Conservation (phyloP, 2,113 vertebrate genomes). For the Ptychochromis oligacanthus region DNA sequence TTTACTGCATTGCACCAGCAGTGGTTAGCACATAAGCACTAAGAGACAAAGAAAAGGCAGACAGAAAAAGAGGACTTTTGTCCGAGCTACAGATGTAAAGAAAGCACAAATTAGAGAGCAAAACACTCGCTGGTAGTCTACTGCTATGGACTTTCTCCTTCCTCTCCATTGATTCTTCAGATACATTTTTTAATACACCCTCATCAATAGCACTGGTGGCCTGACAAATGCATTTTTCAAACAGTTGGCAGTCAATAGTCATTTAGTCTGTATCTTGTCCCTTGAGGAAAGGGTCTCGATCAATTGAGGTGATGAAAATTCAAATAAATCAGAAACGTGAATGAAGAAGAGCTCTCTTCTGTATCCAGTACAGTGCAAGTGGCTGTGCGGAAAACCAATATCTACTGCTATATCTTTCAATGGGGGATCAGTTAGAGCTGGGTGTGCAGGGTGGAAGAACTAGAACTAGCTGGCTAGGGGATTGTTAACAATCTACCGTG, state of each 20-base stretch:
- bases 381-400: constrained; percentile 58
- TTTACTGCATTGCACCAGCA: constrained; percentile 82
- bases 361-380: constrained; percentile 41
- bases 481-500: constrained; percentile 25
- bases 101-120: constrained; percentile 34
- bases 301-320: constrained; percentile 75
- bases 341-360: constrained; percentile 43
- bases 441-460: constrained; percentile 14
- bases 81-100: constrained; percentile 14
- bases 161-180: constrained; percentile 65
- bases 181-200: constrained; percentile 75
- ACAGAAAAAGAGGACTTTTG: constrained; percentile 29
- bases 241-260: constrained; percentile 77
- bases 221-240: constrained; percentile 80
- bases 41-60: constrained; percentile 60
- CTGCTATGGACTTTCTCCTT: constrained; percentile 57
- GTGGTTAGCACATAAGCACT: constrained; percentile 67
- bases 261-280: constrained; percentile 76
- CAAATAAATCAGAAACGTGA: constrained; percentile 64
- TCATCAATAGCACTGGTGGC: constrained; percentile 76
- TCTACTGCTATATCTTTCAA: constrained; percentile 45
- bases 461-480: constrained; percentile 1
- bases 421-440: constrained; percentile 46
- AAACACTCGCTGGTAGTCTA: constrained; percentile 46
- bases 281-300: constrained; percentile 73